phyloP scores from a whole-genome alignment of 2,888 invertebrate genomes.

The Nomada goodeniana region DNA sequence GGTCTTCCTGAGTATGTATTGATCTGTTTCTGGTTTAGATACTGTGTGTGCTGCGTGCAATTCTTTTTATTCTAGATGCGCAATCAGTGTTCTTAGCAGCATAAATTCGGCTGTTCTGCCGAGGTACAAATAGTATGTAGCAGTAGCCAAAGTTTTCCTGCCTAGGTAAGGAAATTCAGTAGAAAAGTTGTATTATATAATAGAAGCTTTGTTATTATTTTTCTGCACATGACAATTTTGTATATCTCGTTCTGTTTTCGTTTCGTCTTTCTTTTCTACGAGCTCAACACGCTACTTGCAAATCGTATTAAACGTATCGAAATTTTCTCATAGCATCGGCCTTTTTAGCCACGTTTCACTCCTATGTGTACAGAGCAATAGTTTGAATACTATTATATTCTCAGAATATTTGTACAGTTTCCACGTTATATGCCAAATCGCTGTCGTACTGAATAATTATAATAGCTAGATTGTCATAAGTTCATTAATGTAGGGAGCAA shows the following conservation, averaged over 20 bases:
- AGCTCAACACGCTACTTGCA: constrained; percentile 46
- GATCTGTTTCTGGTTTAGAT: constrained; percentile 72
- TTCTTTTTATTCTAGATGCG: constrained; percentile 69
- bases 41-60: constrained; percentile 69
- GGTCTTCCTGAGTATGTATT: constrained; percentile 80
- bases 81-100: constrained; percentile 72
- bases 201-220: constrained; percentile 60
- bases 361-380: constrained; percentile 68
- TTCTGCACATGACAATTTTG: constrained; percentile 67
- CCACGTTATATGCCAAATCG: constrained; percentile 73
- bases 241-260: constrained; percentile 41
- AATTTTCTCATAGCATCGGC: constrained; percentile 54
- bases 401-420: constrained; percentile 73
- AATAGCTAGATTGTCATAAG: constrained; percentile 74
- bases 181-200: constrained; percentile 61
- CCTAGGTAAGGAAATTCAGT: constrained; percentile 66
- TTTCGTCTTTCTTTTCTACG: constrained; percentile 17
- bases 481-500: constrained; percentile 79
- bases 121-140: constrained; percentile 76
- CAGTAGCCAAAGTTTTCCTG: constrained; percentile 76
- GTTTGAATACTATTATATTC: constrained; percentile 63
- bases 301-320: constrained; percentile 34
- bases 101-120: constrained; percentile 70
- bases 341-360: constrained; percentile 57
- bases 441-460: constrained; percentile 72